Percentiles rank a stretch among this genome's conserved stretches.
phyloP scores from a whole-genome alignment of 2,888 invertebrate species.

The Pristionchus japonicus region DNA sequence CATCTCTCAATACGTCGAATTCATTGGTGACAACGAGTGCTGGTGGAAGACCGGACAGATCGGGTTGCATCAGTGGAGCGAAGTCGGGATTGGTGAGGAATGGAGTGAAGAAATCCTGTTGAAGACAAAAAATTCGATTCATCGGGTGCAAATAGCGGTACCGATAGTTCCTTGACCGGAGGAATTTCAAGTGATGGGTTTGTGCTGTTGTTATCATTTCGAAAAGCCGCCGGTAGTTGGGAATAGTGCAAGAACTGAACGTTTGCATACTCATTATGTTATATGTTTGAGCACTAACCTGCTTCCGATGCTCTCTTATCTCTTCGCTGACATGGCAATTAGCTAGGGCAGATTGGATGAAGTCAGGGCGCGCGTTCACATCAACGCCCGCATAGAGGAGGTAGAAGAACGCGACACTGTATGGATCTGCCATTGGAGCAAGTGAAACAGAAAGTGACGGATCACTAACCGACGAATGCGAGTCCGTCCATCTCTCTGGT shows the following conservation, averaged over 20 bases:
- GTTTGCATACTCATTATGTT: not conserved
- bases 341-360: not conserved
- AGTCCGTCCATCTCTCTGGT: not conserved
- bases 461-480: not conserved
- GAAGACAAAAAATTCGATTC: not conserved
- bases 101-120: constrained; percentile 53
- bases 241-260: constrained; percentile 34
- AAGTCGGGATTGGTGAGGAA: constrained; percentile 72
- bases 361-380: not conserved
- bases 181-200: not conserved
- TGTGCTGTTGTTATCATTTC: not conserved
- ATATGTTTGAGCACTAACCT: not conserved
- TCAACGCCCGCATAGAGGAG: not conserved
- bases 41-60: constrained; percentile 67
- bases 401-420: not conserved
- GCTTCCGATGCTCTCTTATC: not conserved
- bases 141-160: too few species aligned
- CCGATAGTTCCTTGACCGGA: not conserved
- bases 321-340: not conserved
- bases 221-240: not conserved
- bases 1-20: constrained; percentile 76
- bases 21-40: constrained; percentile 76
- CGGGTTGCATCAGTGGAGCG: constrained; percentile 75
- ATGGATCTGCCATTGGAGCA: not conserved
- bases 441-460: not conserved